A percentile compares a stretch with the other conserved stretches of the same genome.
phyloP scores from a whole-genome alignment of 2,888 invertebrate species.

The Fissipunctia ypsillon region DNA sequence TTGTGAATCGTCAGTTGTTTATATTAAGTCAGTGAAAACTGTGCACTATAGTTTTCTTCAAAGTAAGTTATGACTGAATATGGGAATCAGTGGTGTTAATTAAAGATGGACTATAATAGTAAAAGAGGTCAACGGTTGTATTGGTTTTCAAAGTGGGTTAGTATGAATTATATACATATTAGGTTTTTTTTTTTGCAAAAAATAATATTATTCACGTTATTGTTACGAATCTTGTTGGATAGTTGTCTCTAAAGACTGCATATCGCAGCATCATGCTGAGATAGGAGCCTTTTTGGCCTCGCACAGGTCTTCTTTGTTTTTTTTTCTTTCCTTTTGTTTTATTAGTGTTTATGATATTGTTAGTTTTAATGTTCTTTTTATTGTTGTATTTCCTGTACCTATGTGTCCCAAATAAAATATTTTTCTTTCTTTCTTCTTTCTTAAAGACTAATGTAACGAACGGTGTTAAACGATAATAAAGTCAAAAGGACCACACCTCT shows the following conservation, averaged over 20 bases:
- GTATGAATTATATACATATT: constrained; percentile 35
- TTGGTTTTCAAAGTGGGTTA: constrained; percentile 53
- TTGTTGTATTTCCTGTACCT: no score
- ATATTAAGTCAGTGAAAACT: constrained; percentile 8
- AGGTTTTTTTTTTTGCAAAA: not conserved
- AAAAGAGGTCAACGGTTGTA: constrained; percentile 31
- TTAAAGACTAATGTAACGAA: constrained; percentile 12
- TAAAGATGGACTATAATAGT: constrained; percentile 47
- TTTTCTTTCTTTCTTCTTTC: no score
- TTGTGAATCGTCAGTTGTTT: not conserved
- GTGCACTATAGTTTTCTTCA: not conserved
- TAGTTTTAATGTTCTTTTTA: no score
- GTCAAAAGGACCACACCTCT: constrained; percentile 33
- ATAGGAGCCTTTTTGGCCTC: no score
- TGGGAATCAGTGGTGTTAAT: constrained; percentile 19
- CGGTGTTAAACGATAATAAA: constrained; percentile 13
- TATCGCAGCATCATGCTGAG: no score
- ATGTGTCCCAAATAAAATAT: no score
- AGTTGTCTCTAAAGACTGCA: not conserved
- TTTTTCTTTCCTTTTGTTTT: no score
- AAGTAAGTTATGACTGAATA: not conserved
- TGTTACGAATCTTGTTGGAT: constrained; percentile 7
- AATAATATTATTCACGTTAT: not conserved
- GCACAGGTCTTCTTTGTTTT: no score
- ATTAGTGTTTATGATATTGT: no score